Evolutionary conservation across 2,797 vertebrate genomes (phyloP), one percentile per base, ranked within the genome.

Genomic region (Basileuterus tristriatus): DNA sequence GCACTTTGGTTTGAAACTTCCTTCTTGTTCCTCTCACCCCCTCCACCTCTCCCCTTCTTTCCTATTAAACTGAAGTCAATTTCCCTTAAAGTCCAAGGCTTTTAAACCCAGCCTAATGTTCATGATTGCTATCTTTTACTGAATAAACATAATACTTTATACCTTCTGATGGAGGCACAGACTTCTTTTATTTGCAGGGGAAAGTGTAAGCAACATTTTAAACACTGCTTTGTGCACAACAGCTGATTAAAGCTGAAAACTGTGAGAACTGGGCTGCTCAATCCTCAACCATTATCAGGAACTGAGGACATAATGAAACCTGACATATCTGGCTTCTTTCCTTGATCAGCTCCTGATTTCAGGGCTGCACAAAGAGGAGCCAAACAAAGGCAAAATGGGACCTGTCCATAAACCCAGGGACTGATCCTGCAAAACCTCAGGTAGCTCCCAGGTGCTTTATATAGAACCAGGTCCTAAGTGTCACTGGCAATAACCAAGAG

Each of bases 1-100:
- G 94, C 30, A 89, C 74, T 93, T 91, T 49, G 50, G 56, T 94
- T 91, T 94, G 89, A 96, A 95, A 94, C 78, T 89, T 94, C 77
- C 74, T 93, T 94, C 75, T 91, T 14, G 6, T 86, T 87, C 55
- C 65, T 77, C 69, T 95, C 78, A 91, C 59, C 23, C 36, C 11
- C 15, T 94, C n/a, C 47, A 76, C 32, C 19, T 87, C 83, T 90
- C 83, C 59, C 43, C 41, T 91, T 90, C 77, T 94, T 86, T 89
- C 83, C 85, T 79, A 79, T 83, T 93, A 93, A 96, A 91, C 63
- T 86, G 84, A 92, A 96, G 76, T 91, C 19, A 50, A 84, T 87
- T 95, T 93, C 74, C 64, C 85, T 93, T 71, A 72, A 94, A 89
- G 44, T 79, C 70, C 60, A 90, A 71, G 44, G 74, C 83, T 94